phyloP scores from a whole-genome alignment of 2,113 vertebrate species.

The Motacilla alba region DNA sequence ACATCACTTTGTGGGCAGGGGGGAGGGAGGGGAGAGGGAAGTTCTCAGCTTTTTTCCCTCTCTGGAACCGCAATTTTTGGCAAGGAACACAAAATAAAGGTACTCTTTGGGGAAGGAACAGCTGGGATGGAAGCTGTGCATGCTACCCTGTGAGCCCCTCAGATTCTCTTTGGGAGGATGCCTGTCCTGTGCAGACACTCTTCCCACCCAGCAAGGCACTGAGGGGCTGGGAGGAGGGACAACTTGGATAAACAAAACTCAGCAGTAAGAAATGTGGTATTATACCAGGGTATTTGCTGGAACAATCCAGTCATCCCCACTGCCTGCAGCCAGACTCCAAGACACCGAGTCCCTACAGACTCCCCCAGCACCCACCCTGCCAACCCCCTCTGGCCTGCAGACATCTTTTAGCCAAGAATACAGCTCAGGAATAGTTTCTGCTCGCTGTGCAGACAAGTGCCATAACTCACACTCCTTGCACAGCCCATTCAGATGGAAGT shows the following conservation, averaged over 20 bases:
- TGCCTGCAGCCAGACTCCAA: neutral
- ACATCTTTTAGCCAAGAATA: neutral
- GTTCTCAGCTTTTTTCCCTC: neutral
- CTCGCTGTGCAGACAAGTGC: neutral
- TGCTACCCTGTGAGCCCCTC: neutral
- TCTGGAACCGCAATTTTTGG: neutral
- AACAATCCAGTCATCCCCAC: neutral
- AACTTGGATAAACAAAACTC: neutral
- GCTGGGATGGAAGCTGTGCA: neutral
- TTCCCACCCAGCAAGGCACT: neutral
- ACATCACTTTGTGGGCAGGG: neutral
- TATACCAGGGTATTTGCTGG: neutral
- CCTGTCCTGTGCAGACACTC: rapidly evolving
- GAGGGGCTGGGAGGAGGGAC: neutral
- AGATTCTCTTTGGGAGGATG: neutral
- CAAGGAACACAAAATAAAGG: neutral
- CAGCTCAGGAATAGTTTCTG: neutral
- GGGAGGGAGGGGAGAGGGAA: rapidly evolving
- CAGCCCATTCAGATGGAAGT: neutral
- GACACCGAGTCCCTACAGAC: neutral
- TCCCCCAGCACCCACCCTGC: rapidly evolving
- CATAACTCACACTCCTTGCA: neutral
- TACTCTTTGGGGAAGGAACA: neutral
- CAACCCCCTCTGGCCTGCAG: neutral
- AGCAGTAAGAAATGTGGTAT: neutral